Percentiles rank a stretch among this genome's conserved stretches.
These are phyloP conservation scores for Rhinolophus sinicus DNA, from an alignment of 2,113 vertebrate species.

Conservation along the genomic window DNA sequence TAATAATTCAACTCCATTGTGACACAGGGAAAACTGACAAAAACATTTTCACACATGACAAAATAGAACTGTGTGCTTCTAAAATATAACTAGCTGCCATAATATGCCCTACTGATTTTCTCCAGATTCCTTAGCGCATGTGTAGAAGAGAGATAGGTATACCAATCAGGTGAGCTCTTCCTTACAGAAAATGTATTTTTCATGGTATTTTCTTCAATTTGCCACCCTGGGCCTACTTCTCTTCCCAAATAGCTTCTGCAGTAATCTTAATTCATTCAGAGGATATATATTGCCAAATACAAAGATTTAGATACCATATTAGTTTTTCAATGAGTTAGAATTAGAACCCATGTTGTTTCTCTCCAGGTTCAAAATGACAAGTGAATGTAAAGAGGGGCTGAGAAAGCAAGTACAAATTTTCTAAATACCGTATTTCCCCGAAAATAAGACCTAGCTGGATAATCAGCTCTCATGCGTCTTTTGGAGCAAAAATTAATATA, in stretches of 20 bases:
- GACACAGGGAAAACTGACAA: neutral
- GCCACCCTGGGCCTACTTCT: neutral
- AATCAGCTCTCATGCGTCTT: too few species aligned
- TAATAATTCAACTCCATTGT: neutral
- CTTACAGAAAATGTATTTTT: neutral
- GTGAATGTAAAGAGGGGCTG: neutral
- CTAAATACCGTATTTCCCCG: neutral
- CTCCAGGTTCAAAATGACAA: slow-evolving; percentile 29
- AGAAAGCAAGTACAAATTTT: slow-evolving; percentile 8
- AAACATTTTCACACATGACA: neutral
- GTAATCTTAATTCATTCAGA: slow-evolving; percentile 7
- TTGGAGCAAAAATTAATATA: too few species aligned
- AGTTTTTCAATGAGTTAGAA: neutral
- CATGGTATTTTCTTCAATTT: slow-evolving; percentile 24
- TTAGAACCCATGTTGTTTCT: neutral
- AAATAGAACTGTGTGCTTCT: neutral
- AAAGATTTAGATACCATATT: neutral
- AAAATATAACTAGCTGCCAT: neutral
- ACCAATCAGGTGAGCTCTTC: neutral
- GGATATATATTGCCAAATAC: neutral
- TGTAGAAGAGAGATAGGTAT: neutral
- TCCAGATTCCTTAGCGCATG: neutral
- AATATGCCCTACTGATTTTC: neutral
- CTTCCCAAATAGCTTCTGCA: neutral
- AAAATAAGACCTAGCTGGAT: too few species aligned